Base-by-base conservation (phyloP, 1,140 invertebrate species). In the Pteromalus puparum region DNA sequence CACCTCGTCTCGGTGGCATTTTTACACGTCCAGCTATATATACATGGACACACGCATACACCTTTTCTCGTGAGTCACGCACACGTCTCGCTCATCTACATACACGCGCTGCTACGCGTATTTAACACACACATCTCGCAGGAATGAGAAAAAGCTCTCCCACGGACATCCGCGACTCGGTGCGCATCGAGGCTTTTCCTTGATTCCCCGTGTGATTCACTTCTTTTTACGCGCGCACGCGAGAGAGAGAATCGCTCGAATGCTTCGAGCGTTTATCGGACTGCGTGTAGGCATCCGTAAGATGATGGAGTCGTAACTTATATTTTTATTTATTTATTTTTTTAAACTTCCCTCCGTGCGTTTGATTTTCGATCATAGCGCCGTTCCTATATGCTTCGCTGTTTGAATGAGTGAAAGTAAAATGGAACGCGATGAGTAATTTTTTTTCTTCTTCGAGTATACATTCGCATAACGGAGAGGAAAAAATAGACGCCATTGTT, bases 141-240 rank as follows among this genome's bases (percentile, higher is more conserved):
- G 24, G 18, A 18, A 74, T 70, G 30, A 38, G 30, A 38, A 74
- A 74, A 74, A 74, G 72, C 72, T 74, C 21, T n/a, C 28, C 28
- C 72, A 74, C 72, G 72, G 72, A 30, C 72, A 13, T 15, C 26
- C 26, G 65, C 24, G 6, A 0, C n/a, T n/a, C n/a, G n/a, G n/a
- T n/a, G 6, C 72, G 15, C 30, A 34, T 34, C 30, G 7, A 21
- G 34, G 72, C 72, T 74, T 74, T 74, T 74, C 72, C 72, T 74
- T 28, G 72, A 74, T 74, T 18, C 28, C 28, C 4, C 28, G 34
- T 34, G 72, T 34, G 72, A 74, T 34, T 74, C 72, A 74, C 34
- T 42, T 42, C 28, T 70, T 28, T 70, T 70, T 70, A 12, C 15
- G 34, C 28, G 21, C 34, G 34, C 72, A 30, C 72, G 34, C 67